Evolutionary conservation across 2,888 invertebrate genomes (phyloP).

Genomic region (Protophormia terraenovae): DNA sequence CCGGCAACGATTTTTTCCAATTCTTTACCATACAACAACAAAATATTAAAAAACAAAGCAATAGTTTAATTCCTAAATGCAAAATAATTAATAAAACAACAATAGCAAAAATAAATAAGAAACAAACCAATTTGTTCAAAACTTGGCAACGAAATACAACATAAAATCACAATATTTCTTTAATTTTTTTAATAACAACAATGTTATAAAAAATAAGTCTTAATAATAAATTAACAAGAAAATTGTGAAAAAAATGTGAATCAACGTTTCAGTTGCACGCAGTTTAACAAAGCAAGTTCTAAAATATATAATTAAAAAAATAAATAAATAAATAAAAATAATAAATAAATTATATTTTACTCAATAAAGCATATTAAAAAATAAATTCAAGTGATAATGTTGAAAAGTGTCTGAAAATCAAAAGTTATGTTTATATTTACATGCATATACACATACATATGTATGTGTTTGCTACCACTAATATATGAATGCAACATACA

Average conservation of each 20-base stretch:
- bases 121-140: constrained; percentile 33
- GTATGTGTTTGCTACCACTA: too few species aligned
- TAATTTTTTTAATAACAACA: constrained; percentile 3
- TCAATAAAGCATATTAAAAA: background rate
- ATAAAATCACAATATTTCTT: constrained; percentile 24
- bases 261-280: constrained; percentile 35
- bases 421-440: too few species aligned
- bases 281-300: constrained; percentile 56
- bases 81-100: constrained; percentile 47
- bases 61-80: constrained; percentile 38
- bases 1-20: constrained; percentile 73
- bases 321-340: background rate
- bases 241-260: constrained; percentile 57
- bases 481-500: too few species aligned
- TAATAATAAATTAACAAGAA: constrained; percentile 1
- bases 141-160: constrained; percentile 43
- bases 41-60: constrained; percentile 24
- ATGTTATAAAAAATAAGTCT: constrained; percentile 30
- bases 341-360: background rate
- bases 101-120: constrained; percentile 27
- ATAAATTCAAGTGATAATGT: constrained; percentile 25
- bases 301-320: background rate
- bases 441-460: too few species aligned
- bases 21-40: constrained; percentile 66
- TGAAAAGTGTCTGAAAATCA: too few species aligned